Evolutionary conservation across 35 echinoderm and acorn worm species (phyloP).

Genomic region (Eucidaris tribuloides): DNA sequence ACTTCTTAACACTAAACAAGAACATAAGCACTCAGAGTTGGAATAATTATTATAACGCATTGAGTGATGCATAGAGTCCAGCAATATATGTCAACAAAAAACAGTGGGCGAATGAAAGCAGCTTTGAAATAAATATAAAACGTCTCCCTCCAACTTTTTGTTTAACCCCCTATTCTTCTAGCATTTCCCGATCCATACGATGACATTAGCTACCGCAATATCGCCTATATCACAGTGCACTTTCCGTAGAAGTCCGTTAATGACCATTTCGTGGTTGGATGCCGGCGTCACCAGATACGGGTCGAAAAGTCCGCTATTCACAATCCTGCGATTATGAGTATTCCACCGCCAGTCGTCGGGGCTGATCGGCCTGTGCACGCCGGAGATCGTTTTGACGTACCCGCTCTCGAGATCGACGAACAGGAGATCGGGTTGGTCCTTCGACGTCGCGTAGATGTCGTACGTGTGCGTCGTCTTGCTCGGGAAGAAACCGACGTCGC

Average conservation of each 20-base stretch:
- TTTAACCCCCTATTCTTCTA: no score
- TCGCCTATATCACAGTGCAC: constrained; percentile 80
- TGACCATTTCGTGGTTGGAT: constrained; percentile 63
- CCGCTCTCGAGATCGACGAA: constrained; percentile 83
- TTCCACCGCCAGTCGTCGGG: constrained; percentile 73
- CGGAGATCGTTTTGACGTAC: constrained; percentile 80
- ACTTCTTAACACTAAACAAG: no score
- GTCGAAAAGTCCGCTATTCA: constrained; percentile 70
- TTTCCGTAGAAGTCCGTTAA: constrained; percentile 67
- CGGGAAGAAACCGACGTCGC: constrained; percentile 89
- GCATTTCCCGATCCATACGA: constrained; percentile 80
- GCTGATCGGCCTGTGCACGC: constrained; percentile 65
- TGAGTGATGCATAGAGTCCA: no score
- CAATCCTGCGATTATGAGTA: constrained; percentile 68
- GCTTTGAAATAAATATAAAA: no score
- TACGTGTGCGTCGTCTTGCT: constrained; percentile 68
- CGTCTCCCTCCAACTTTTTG: no score
- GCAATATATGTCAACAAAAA: no score
- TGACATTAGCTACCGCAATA: constrained; percentile 63
- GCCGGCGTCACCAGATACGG: constrained; percentile 70
- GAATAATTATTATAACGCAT: no score
- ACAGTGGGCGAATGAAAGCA: no score
- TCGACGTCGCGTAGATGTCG: constrained; percentile 78
- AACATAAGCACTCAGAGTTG: no score
- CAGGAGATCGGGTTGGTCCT: constrained; percentile 66